Conservation (phyloP, 2,888 invertebrate genomes). For the Harpagoxenus sublaevis region DNA sequence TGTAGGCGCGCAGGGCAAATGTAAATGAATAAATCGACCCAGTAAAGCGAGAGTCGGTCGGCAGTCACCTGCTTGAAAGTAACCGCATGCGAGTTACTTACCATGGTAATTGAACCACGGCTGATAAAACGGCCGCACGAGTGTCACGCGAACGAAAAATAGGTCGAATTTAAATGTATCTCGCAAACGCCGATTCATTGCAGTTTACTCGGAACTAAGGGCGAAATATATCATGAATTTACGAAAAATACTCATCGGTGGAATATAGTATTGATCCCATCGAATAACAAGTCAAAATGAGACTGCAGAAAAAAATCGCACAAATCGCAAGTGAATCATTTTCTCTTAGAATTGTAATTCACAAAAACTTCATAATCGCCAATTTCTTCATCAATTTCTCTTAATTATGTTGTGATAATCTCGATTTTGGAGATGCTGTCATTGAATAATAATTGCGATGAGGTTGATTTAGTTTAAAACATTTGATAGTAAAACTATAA, state of each 20-base stretch:
- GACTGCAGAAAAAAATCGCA: background rate
- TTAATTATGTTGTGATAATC: background rate
- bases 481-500: background rate
- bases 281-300: slow-evolving; percentile 36
- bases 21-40: slow-evolving; percentile 54
- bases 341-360: background rate
- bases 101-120: slow-evolving; percentile 60
- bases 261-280: background rate
- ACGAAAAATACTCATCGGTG: background rate
- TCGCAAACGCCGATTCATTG: slow-evolving; percentile 60
- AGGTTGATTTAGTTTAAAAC: background rate
- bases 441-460: background rate
- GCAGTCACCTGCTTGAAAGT: slow-evolving; percentile 61
- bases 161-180: slow-evolving; percentile 57
- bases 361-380: background rate
- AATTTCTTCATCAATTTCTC: background rate
- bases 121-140: slow-evolving; percentile 63
- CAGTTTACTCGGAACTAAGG: slow-evolving; percentile 10
- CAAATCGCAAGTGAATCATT: background rate
- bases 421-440: background rate
- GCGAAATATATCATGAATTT: slow-evolving; percentile 51
- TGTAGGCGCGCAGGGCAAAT: slow-evolving; percentile 48
- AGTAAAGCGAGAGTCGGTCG: slow-evolving; percentile 48
- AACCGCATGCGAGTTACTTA: slow-evolving; percentile 48
- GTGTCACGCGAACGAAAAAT: slow-evolving; percentile 53